These are phyloP conservation scores for Antheraea assamensis DNA, from an alignment of 2,888 invertebrate species.

Conservation along the genomic window DNA sequence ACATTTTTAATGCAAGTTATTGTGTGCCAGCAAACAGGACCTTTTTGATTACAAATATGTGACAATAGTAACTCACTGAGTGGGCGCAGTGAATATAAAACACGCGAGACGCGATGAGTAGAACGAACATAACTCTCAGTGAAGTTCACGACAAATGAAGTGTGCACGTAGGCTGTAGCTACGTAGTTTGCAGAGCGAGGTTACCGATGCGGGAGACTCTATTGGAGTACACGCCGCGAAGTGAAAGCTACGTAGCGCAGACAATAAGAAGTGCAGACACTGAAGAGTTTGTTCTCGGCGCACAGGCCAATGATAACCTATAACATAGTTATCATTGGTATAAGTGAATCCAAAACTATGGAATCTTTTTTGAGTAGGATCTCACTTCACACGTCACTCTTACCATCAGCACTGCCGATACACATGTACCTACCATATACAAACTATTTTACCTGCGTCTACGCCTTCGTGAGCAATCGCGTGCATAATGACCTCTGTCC, in stretches of 20 bases:
- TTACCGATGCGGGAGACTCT: conserved; percentile 75
- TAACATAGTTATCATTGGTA: conserved; percentile 83
- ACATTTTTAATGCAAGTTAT: conserved; percentile 30
- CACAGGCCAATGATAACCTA: conserved; percentile 83
- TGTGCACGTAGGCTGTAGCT: conserved; percentile 77
- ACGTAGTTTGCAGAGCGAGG: conserved; percentile 78
- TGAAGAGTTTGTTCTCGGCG: conserved; percentile 80
- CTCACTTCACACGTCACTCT: conserved; percentile 18
- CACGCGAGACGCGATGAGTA: conserved; percentile 72
- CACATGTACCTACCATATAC: not conserved
- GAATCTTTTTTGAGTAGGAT: conserved; percentile 53
- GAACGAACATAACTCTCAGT: conserved; percentile 75
- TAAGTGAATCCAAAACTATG: conserved; percentile 69
- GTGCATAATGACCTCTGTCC: conserved; percentile 95
- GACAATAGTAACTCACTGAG: conserved; percentile 81
- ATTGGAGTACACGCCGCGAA: conserved; percentile 76
- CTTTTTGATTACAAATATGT: conserved; percentile 69
- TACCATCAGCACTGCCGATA: conserved; percentile 25
- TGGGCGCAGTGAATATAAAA: conserved; percentile 80
- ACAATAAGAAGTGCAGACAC: conserved; percentile 82
- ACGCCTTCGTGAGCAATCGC: conserved; percentile 91
- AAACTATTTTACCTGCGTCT: conserved; percentile 76
- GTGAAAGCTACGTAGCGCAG: conserved; percentile 82
- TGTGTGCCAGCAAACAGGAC: conserved; percentile 38
- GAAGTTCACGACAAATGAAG: conserved; percentile 73